Evolutionary conservation across 1,140 invertebrate genomes (phyloP).

Genomic region (Drosophila nebulosa): DNA sequence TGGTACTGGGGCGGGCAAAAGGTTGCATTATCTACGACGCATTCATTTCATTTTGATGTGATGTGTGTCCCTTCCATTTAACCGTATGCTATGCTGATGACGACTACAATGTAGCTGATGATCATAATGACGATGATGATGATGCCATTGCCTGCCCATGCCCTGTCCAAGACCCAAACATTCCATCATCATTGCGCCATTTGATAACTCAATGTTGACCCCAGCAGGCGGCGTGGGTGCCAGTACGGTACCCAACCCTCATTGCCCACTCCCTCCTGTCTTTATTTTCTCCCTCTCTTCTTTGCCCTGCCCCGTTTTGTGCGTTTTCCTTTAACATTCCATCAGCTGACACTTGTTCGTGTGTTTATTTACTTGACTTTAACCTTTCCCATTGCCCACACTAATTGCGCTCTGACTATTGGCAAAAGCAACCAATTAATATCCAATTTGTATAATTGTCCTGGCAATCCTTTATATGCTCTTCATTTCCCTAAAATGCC

Average conservation of each 20-base stretch:
- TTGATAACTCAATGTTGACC: slow-evolving; percentile 3
- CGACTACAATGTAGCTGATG: neutral
- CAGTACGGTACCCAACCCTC: neutral
- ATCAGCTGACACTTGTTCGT: slow-evolving; percentile 4
- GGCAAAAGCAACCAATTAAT: slow-evolving; percentile 47
- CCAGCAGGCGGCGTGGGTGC: neutral
- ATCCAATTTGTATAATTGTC: slow-evolving; percentile 56
- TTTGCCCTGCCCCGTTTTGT: neutral
- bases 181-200: slow-evolving; percentile 28
- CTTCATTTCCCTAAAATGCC: neutral
- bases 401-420: slow-evolving; percentile 44
- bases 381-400: slow-evolving; percentile 15
- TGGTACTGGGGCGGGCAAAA: slow-evolving; percentile 8
- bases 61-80: slow-evolving; percentile 17
- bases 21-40: slow-evolving; percentile 7
- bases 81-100: slow-evolving; percentile 3
- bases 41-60: slow-evolving; percentile 30
- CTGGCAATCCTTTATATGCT: slow-evolving; percentile 7
- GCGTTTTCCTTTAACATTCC: neutral
- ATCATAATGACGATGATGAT: slow-evolving; percentile 22
- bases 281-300: neutral
- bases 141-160: slow-evolving; percentile 28
- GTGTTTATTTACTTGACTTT: slow-evolving; percentile 40
- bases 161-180: neutral
- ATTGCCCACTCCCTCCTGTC: neutral